Base-by-base conservation (phyloP, 2,113 vertebrate species). In the Excalfactoria chinensis region DNA sequence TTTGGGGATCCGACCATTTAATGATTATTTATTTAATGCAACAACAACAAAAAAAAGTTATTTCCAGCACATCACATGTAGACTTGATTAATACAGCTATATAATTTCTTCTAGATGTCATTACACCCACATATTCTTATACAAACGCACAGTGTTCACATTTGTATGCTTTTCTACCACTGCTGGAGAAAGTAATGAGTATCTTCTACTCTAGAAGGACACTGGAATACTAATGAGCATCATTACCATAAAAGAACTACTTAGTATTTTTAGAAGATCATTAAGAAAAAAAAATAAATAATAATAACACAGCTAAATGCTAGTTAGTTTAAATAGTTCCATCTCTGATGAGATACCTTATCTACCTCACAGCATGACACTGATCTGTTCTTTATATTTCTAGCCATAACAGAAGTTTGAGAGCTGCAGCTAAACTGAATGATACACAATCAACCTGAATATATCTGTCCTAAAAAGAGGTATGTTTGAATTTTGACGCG, bases 271-370 rank as follows among this genome's bases (percentile, higher is more conserved):
- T 89, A 90, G 68, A 56, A 89, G 62, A 80, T 72, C 40, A 76
- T 93, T 83, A 93, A 76, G 59, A 74, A 13, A 90, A 82, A 67
- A 78, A 91, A 82, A 62, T 79, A 82, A 67, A 78, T 90, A 82
- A 62, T 79, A 93, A 85, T 67, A 72, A 10, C 49, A 56, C 15
- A 84, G 69, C 63, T 88, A 77, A 82, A 88, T 25, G 48, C 9
- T 84, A 74, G 64, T 71, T 93, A 84, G 92, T 92, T 89, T 80
- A 79, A 79, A 58, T 67, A 91, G 63, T 76, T 92, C 17, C 25
- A 69, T 74, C 22, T 77, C 41, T 86, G 72, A 82, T 84, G 84
- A 73, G 53, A 60, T 69, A 80, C 15, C 17, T 86, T 62, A 72
- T 79, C n/a, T 72, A 34, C 18, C 82, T 75, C 67, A 69, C 32